A percentile compares a stretch with the other conserved stretches of the same genome.
These are phyloP conservation scores for Gymnobelideus leadbeateri DNA, from an alignment of 2,113 vertebrate genomes.

Conservation along the genomic window DNA sequence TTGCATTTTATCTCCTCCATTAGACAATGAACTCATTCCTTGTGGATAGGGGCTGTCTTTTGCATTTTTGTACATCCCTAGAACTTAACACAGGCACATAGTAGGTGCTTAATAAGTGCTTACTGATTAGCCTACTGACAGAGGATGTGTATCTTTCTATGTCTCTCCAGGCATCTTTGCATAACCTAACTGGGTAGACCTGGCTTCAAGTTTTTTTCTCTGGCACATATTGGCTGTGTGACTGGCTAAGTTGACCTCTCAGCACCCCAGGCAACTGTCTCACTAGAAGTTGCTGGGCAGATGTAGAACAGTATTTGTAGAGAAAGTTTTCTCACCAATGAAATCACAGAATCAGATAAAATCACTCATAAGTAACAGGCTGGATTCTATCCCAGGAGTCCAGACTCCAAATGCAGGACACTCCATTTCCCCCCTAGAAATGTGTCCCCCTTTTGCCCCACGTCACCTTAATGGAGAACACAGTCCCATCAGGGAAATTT, in stretches of 20 bases:
- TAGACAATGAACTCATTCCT: not conserved
- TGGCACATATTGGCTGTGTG: rapidly evolving
- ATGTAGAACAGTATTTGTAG: not conserved
- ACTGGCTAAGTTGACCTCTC: not conserved
- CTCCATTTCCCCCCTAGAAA: not conserved
- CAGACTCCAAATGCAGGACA: not conserved
- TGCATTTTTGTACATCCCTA: not conserved
- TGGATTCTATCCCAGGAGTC: not conserved
- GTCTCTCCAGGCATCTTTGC: not conserved
- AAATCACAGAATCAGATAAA: not conserved
- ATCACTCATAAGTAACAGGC: not conserved
- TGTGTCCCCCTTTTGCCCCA: not conserved
- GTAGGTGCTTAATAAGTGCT: not conserved
- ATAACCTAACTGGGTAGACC: too few species aligned
- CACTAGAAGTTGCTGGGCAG: too few species aligned
- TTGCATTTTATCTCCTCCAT: not conserved
- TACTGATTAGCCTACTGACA: not conserved
- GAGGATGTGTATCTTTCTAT: not conserved
- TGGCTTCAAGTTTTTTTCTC: not conserved
- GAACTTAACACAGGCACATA: not conserved
- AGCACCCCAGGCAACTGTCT: not conserved
- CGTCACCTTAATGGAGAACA: not conserved
- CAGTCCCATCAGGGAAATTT: not conserved
- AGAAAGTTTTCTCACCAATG: not conserved
- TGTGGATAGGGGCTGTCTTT: not conserved